Percentiles rank a stretch among this genome's conserved stretches.
phyloP scores from a whole-genome alignment of 2,888 invertebrate genomes.

The Eucriotettix oculatus region DNA sequence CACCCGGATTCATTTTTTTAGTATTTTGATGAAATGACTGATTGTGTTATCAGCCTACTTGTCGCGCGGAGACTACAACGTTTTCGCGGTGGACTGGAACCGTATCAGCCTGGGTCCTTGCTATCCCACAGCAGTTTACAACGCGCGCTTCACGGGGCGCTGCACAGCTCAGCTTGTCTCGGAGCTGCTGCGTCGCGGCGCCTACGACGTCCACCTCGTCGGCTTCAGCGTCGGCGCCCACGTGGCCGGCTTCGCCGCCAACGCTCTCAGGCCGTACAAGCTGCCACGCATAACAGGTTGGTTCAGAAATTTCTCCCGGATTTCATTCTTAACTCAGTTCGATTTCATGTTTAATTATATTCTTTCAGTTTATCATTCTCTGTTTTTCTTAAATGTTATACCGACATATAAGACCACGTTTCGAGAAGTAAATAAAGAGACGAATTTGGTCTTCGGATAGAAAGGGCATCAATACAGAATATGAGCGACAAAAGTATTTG shows the following conservation, averaged over 20 bases:
- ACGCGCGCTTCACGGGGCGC: slow-evolving; percentile 50
- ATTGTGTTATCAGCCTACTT: slow-evolving; percentile 40
- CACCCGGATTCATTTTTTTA: too few species aligned
- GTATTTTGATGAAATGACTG: too few species aligned
- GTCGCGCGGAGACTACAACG: slow-evolving; percentile 55
- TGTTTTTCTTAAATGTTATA: too few species aligned
- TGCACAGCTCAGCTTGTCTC: slow-evolving; percentile 50
- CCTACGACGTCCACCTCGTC: slow-evolving; percentile 50
- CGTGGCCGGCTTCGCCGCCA: slow-evolving; percentile 56
- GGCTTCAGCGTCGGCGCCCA: slow-evolving; percentile 60
- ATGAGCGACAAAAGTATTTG: too few species aligned
- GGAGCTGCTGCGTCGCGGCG: slow-evolving; percentile 38
- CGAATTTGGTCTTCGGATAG: too few species aligned
- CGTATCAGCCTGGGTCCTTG: slow-evolving; percentile 48
- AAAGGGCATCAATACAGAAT: too few species aligned
- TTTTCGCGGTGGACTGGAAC: slow-evolving; percentile 66
- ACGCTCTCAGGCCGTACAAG: slow-evolving; percentile 46
- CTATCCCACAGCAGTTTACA: slow-evolving; percentile 59
- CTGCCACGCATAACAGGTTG: slow-evolving; percentile 54
- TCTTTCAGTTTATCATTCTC: too few species aligned
- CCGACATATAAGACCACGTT: too few species aligned
- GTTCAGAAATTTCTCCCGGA: too few species aligned
- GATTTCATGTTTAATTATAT: too few species aligned
- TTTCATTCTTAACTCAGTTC: too few species aligned
- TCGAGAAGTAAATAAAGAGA: too few species aligned